Percentiles rank a stretch among this genome's conserved stretches.
These are phyloP conservation scores for Galaxea fascicularis DNA, from an alignment of 92 coral and sea anemone genomes.

Conservation along the genomic window DNA sequence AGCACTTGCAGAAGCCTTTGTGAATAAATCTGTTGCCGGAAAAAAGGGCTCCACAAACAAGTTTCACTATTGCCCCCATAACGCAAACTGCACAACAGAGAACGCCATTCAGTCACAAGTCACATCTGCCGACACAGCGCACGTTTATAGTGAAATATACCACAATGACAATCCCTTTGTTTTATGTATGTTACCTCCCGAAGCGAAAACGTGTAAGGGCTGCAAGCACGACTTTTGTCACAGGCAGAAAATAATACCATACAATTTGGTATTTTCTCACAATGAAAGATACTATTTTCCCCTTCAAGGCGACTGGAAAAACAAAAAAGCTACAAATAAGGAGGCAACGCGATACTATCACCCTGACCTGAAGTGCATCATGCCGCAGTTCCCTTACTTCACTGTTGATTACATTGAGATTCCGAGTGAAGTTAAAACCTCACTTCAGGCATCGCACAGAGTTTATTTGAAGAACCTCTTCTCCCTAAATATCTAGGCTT, in stretches of 20 bases:
- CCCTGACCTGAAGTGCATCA: constrained; percentile 48
- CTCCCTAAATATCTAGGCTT: constrained; percentile 32
- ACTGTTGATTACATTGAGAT: constrained; percentile 19
- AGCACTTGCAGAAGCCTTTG: not conserved
- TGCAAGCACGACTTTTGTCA: constrained; percentile 46
- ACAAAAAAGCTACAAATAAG: not conserved
- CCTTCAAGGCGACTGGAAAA: not conserved
- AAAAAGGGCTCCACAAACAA: no score
- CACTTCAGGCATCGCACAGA: constrained; percentile 39
- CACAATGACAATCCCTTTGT: constrained; percentile 44
- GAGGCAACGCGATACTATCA: constrained; percentile 53
- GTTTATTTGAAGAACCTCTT: constrained; percentile 34
- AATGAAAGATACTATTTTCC: not conserved
- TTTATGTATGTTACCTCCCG: constrained; percentile 44
- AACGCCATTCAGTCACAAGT: constrained; percentile 45
- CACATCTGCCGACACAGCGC: constrained; percentile 39
- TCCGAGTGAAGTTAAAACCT: constrained; percentile 1
- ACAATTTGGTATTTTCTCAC: not conserved
- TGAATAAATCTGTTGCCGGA: not conserved
- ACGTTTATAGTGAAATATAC: constrained; percentile 23
- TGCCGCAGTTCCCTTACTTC: constrained; percentile 20
- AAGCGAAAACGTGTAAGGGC: constrained; percentile 52
- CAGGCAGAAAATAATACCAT: constrained; percentile 29
- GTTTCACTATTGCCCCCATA: no score
- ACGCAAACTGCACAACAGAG: not conserved